Base-by-base conservation (phyloP, 2,888 invertebrate species). In the Tetranychus piercei region DNA sequence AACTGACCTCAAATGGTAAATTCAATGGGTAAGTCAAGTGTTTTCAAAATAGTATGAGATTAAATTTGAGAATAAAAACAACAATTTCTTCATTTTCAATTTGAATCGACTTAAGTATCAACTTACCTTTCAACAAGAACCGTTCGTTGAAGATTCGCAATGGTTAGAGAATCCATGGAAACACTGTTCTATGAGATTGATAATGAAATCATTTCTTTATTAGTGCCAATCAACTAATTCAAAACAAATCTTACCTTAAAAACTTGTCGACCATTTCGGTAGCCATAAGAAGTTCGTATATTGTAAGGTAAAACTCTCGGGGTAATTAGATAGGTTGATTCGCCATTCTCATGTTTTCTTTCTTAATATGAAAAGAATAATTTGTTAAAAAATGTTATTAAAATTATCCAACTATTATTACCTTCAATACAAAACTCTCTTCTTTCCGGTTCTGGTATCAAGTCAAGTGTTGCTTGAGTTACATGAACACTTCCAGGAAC, bases 401-500 rank as follows among this genome's bases (percentile, higher is more conserved):
- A 2, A 67, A 67, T 67, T 67, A 67, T 15, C 18, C 20, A 22
- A 5, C n/a, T 67, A 5, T 4, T 22, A 2, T 43, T 55, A 75
- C 75, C 76, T 75, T 74, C 67, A 15, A 77, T 76, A 65, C 44
- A 44, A 4, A 77, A 74, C 22, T 75, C 55, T 5, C 75, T 23
- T 18, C 44, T 66, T 34, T 43, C 20, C 22, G 66, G 18, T 8
- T 18, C 20, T n/a, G 75, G 45, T 18, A 77, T 74, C 44, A 75
- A 66, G 67, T 77, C 74, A 7, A 76, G 45, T 4, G 82, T 94
- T 82, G 89, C 87, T 80, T 88, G 87, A 0, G 92, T 92, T 6
- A 94, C 87, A 82, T 94, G 93, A 0, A 94, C 90, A 81, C 84
- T 91, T 88, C 94, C 95, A 0, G 94, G 88, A 80, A 88, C 85